Percentiles rank a stretch among this genome's conserved stretches.
phyloP scores from a whole-genome alignment of 2,888 invertebrate genomes.

The Ganaspis brasiliensis region DNA sequence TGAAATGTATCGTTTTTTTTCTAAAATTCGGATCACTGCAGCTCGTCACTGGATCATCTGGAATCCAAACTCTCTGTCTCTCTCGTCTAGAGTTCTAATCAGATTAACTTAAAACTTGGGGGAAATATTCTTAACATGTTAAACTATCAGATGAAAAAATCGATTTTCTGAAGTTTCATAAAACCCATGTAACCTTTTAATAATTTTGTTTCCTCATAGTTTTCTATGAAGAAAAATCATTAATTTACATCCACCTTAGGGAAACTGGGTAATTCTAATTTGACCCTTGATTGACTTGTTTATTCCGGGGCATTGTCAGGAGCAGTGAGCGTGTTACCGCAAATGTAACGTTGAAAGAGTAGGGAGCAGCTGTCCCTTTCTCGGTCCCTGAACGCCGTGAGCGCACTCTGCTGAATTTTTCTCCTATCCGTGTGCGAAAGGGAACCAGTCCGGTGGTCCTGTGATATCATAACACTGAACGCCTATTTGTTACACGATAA shows the following conservation, averaged over 20 bases:
- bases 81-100: too few species aligned
- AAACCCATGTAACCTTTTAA: too few species aligned
- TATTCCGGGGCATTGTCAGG: conserved; percentile 62
- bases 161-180: too few species aligned
- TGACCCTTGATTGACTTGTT: conserved; percentile 68
- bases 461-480: conserved; percentile 78
- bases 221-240: too few species aligned
- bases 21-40: too few species aligned
- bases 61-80: too few species aligned
- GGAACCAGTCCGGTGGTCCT: conserved; percentile 72
- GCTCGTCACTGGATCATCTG: too few species aligned
- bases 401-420: conserved; percentile 48
- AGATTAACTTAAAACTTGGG: too few species aligned
- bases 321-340: conserved; percentile 68
- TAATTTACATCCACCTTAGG: neutral
- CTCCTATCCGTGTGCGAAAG: conserved; percentile 58
- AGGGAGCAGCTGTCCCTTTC: conserved; percentile 69
- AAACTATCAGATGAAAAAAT: too few species aligned
- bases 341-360: conserved; percentile 65
- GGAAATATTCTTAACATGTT: too few species aligned
- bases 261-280: neutral
- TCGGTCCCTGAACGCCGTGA: conserved; percentile 46
- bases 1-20: too few species aligned
- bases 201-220: too few species aligned
- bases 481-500: conserved; percentile 79